Conservation (phyloP, 2,888 invertebrate genomes). For the Mayetiola destructor region DNA sequence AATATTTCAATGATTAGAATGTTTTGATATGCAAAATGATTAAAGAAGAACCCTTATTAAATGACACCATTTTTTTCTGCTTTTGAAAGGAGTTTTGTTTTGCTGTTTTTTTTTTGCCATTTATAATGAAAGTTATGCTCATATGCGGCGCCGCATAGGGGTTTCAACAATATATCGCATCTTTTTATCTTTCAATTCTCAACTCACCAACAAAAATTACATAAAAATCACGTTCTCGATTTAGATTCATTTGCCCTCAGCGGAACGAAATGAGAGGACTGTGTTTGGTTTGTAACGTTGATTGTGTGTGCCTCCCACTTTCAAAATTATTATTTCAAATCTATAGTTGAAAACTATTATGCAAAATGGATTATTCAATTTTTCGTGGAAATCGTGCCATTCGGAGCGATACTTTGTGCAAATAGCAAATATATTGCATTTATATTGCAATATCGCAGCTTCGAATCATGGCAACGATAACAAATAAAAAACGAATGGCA, state of each 20-base stretch:
- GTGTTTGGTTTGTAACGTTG: too few relatives aligned
- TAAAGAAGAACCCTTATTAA: background rate
- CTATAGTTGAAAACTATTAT: background rate
- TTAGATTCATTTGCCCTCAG: background rate
- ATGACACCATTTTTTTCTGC: background rate
- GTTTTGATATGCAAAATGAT: background rate
- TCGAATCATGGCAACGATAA: conserved; percentile 2
- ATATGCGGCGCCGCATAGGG: too few relatives aligned
- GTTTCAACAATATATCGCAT: background rate
- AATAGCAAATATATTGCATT: background rate
- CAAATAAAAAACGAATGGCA: background rate
- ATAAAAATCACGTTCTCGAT: conserved; percentile 6
- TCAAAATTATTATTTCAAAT: background rate
- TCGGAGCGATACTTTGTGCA: background rate
- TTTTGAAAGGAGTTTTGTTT: background rate
- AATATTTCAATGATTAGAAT: background rate
- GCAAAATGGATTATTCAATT: background rate
- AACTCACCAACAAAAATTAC: background rate
- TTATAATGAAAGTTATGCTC: too few relatives aligned
- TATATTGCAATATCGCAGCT: conserved; percentile 7
- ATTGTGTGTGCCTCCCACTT: background rate
- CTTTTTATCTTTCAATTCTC: background rate
- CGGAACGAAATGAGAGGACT: too few relatives aligned
- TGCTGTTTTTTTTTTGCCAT: background rate
- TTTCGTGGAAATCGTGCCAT: background rate